phyloP scores from a whole-genome alignment of 2,888 invertebrate genomes.

The Apotomis betuletana region DNA sequence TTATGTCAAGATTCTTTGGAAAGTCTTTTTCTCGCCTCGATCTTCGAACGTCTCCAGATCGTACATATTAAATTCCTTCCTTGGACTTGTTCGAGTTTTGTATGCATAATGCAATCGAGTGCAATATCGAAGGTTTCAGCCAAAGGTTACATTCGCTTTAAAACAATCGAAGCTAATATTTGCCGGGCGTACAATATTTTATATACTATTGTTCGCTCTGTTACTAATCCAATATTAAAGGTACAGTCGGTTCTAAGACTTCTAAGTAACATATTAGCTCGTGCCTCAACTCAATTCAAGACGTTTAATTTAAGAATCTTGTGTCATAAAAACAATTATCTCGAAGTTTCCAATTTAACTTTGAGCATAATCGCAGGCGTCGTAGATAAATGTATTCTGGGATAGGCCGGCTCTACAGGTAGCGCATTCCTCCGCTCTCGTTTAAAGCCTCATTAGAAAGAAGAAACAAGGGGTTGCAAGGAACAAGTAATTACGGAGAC shows the following conservation, averaged over 20 bases:
- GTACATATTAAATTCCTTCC: slow-evolving; percentile 33
- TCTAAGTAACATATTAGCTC: not conserved
- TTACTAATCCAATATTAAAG: not conserved
- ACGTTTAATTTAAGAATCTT: slow-evolving; percentile 28
- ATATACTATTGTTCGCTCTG: not conserved
- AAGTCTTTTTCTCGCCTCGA: slow-evolving; percentile 21
- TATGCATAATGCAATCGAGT: slow-evolving; percentile 34
- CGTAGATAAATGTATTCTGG: slow-evolving; percentile 54
- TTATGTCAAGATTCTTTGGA: slow-evolving; percentile 18
- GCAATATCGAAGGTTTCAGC: slow-evolving; percentile 28
- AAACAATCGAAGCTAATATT: slow-evolving; percentile 12
- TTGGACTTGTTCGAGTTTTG: slow-evolving; percentile 22
- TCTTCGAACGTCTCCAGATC: slow-evolving; percentile 13
- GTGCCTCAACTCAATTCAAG: not conserved
- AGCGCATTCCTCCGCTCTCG: slow-evolving; percentile 52
- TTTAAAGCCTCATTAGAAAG: slow-evolving; percentile 53
- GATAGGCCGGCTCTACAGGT: slow-evolving; percentile 56
- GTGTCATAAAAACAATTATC: slow-evolving; percentile 45
- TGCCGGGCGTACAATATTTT: not conserved
- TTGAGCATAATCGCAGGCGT: slow-evolving; percentile 45
- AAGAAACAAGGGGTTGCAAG: slow-evolving; percentile 56
- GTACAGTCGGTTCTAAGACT: not conserved
- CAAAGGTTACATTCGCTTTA: slow-evolving; percentile 14
- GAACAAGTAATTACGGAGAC: slow-evolving; percentile 59
- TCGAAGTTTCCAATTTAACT: slow-evolving; percentile 44